A percentile compares a stretch with the other conserved stretches of the same genome.
Evolutionary conservation across 2,888 invertebrate genomes (phyloP).

Genomic region (Cataglyphis rosenhaueri): DNA sequence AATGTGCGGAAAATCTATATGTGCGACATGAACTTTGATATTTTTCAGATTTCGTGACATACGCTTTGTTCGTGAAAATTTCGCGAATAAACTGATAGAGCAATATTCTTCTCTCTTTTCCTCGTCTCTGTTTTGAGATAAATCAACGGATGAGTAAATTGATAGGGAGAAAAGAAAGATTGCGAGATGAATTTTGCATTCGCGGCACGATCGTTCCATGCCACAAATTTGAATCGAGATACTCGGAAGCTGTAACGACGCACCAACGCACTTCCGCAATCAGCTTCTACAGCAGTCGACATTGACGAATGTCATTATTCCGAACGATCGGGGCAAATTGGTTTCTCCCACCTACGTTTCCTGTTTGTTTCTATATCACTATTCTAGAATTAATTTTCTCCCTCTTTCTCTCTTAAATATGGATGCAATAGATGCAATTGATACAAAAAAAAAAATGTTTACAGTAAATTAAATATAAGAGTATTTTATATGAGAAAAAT

Average conservation of each 20-base stretch:
- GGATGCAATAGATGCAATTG: background rate
- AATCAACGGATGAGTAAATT: background rate
- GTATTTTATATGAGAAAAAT: background rate
- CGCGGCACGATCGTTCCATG: background rate
- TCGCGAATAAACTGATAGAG: background rate
- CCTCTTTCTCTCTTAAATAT: too few relatives aligned
- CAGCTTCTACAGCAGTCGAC: background rate
- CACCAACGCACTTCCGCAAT: background rate
- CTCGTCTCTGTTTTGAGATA: background rate
- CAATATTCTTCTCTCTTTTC: background rate
- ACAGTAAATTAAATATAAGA: background rate
- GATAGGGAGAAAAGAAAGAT: background rate
- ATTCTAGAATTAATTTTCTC: background rate
- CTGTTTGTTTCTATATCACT: background rate
- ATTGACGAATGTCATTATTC: conserved; percentile 38
- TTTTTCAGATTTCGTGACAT: background rate
- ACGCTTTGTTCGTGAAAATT: background rate
- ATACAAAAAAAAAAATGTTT: background rate
- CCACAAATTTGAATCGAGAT: background rate
- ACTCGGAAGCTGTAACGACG: background rate
- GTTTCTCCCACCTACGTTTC: background rate
- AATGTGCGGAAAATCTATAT: background rate
- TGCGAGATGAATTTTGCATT: background rate
- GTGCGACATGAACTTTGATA: background rate
- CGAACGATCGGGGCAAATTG: conserved; percentile 32